Conservation (phyloP, 2,113 vertebrate genomes). For the Entomyzon cyanotis region DNA sequence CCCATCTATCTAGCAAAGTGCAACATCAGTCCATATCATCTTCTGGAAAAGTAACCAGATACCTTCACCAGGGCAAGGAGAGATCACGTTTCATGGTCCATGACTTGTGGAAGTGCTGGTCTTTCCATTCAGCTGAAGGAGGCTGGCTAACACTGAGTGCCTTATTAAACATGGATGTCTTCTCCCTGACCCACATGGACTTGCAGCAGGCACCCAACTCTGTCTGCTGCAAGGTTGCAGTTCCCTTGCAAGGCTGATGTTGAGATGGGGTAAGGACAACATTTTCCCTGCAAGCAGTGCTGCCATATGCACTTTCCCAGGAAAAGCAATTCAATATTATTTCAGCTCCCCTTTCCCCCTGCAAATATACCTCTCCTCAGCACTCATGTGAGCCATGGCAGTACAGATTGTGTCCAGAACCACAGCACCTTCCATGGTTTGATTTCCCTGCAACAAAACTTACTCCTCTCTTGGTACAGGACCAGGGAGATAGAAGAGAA, state of each 20-base stretch:
- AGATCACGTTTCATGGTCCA: background rate
- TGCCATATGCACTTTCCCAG: background rate
- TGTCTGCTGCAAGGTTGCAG: background rate
- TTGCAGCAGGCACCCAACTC: background rate
- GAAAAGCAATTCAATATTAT: background rate
- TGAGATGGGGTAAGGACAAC: background rate
- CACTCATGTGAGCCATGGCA: fast-evolving
- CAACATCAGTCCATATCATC: background rate
- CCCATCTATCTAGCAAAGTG: background rate
- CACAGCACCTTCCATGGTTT: background rate
- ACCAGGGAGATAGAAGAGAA: background rate
- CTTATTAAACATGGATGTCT: background rate
- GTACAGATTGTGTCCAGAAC: fast-evolving
- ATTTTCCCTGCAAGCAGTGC: background rate
- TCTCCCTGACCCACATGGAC: fast-evolving
- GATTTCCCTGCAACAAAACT: background rate
- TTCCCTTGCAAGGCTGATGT: background rate
- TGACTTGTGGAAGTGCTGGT: background rate
- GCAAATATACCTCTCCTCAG: background rate
- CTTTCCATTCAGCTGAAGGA: background rate
- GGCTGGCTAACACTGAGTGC: background rate
- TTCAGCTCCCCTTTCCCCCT: background rate
- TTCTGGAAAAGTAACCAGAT: background rate
- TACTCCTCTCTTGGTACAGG: background rate
- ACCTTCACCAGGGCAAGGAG: background rate